Conservation (phyloP, 2,888 invertebrate genomes). For the Chrysina gloriosa region DNA sequence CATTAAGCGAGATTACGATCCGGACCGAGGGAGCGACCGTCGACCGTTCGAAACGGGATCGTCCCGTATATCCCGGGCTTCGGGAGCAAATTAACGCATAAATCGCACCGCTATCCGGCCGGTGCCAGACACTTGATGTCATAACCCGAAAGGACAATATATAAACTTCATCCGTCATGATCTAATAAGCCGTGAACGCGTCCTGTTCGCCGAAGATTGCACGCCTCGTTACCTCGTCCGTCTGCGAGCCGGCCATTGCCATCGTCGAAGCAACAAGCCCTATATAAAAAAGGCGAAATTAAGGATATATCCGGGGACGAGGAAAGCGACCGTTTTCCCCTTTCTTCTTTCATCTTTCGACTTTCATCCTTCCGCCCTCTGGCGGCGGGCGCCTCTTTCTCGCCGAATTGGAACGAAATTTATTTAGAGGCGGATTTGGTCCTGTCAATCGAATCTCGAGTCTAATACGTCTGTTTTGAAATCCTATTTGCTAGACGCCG, state of each 20-base stretch:
- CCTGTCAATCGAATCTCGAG: slow-evolving; percentile 51
- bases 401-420: slow-evolving; percentile 39
- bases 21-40: not conserved
- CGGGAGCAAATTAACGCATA: slow-evolving; percentile 24
- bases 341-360: not conserved
- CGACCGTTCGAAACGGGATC: not conserved
- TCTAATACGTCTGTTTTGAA: slow-evolving; percentile 52
- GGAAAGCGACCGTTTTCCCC: not conserved
- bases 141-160: slow-evolving; percentile 41
- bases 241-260: not conserved
- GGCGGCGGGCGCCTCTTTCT: too few relatives aligned
- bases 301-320: slow-evolving; percentile 19
- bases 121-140: slow-evolving; percentile 33
- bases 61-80: not conserved
- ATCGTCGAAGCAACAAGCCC: slow-evolving; percentile 41
- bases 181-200: slow-evolving; percentile 45
- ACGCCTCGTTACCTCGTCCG: slow-evolving; percentile 38
- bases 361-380: slow-evolving; percentile 5
- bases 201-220: slow-evolving; percentile 39
- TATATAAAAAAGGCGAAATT: slow-evolving; percentile 44
- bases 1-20: not conserved
- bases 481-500: slow-evolving; percentile 46
- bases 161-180: slow-evolving; percentile 43
- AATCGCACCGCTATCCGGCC: slow-evolving; percentile 2
- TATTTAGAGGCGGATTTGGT: slow-evolving; percentile 39